Conservation (phyloP, 2,113 vertebrate species). For the Pedionomus torquatus region DNA sequence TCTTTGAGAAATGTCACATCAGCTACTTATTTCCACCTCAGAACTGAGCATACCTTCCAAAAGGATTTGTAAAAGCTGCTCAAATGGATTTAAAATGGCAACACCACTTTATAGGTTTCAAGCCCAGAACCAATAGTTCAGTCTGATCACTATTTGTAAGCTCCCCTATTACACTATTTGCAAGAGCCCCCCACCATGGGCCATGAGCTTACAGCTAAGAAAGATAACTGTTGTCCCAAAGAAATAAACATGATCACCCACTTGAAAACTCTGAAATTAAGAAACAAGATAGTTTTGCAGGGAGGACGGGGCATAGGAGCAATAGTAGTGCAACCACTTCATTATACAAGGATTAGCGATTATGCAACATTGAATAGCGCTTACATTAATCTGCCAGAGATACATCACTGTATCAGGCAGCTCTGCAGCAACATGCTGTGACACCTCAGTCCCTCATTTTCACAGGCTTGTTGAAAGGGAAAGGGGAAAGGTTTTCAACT, state of each 20-base stretch:
- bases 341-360: background rate
- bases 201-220: background rate
- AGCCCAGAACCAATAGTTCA: background rate
- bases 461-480: background rate
- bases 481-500: background rate
- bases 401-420: background rate
- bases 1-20: background rate
- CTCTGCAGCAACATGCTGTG: background rate
- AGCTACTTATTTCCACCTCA: background rate
- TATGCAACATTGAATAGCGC: background rate
- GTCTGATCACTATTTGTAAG: background rate
- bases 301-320: background rate
- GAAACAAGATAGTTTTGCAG: background rate
- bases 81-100: background rate
- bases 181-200: accelerated
- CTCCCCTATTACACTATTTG: no score
- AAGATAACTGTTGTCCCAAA: background rate
- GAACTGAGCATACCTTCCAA: background rate
- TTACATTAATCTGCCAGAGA: background rate
- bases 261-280: background rate
- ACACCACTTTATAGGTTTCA: background rate
- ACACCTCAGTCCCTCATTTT: background rate
- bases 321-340: background rate
- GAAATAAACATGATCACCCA: background rate
- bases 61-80: background rate